Base-by-base conservation (phyloP, 2,888 invertebrate species). In the Ophraella communa region DNA sequence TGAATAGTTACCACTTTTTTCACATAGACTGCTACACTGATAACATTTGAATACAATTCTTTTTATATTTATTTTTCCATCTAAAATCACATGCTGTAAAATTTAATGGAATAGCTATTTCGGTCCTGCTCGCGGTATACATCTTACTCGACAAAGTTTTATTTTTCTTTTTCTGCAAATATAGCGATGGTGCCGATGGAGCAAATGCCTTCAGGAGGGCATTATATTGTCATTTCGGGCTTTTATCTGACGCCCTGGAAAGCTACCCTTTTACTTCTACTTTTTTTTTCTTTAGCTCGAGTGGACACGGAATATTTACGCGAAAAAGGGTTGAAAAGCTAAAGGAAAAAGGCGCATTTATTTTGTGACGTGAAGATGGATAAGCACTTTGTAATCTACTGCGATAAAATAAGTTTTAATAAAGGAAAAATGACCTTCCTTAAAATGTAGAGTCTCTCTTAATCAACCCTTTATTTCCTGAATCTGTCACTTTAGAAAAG, bases 151-250 rank as follows among this genome's bases (percentile, higher is more conserved):
- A 24, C 44, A 45, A 21, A 42, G 35, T 35, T 65, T 66, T 51
- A 64, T 68, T 66, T 66, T 68, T 65, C 64, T 42, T 60, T 65
- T 69, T 64, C 66, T 65, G 58, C 65, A 49, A 23, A 49, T 23
- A 49, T 49, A 49, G 14, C 24, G 65, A 51, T 64, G 44, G 62
- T n/a, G 3, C 35, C 57, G 64, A 56, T 65, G 71, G 35, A 33
- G 52, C 39, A 23, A 68, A 64, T 66, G 68, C 65, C 68, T 68
- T 24, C 61, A 63, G 67, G 73, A 69, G 68, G 64, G 68, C 68
- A 68, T 70, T 71, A 70, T 67, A 68, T 70, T 66, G 71, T 67
- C 68, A 70, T 72, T 68, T 69, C 59, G 60, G 59, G 69, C 72
- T 71, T 70, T 71, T 70, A 72, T 69, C 68, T 65, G 62, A 65